Base-by-base conservation (phyloP, 2,888 invertebrate species). In the Troides aeacus region DNA sequence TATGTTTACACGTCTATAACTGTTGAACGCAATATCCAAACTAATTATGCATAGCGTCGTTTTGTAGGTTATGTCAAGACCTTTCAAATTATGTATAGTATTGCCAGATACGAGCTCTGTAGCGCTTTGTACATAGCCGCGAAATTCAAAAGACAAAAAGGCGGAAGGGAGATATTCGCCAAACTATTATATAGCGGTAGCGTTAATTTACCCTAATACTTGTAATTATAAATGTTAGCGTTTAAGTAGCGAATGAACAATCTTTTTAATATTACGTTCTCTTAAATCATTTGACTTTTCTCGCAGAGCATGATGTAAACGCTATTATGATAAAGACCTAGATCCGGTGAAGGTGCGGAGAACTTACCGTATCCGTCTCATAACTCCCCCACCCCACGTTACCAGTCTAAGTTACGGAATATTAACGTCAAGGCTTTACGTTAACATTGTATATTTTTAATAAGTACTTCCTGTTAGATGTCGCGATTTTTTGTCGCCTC, bases 381-480 rank as follows among this genome's bases (percentile, higher is more conserved):
- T 62, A 46, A 62, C 50, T 17, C 21, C 62, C 24, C 62, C 46
- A 2, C 46, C 46, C 46, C n/a, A 17, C 24, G 24, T 50, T 21
- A 50, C 50, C 42, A n/a, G 23, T 6, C 21, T 62, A 12, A 62
- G 62, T 62, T 50, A 62, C 62, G 62, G 23, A 62, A 62, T 24
- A 50, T 50, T 62, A 50, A 30, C 17, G 24, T 62, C 24, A 24
- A 50, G 50, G 62, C 50, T 39, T 46, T 62, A 62, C 46, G 24
- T 62, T 17, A 15, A 62, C 50, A 17, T 15, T 46, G 10, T 2
- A 23, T 50, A 50, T 23, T 46, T 24, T 30, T 50, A 18, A 12
- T 24, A 62, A 62, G 50, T 23, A 62, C 50, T 62, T 59, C 58
- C 58, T 62, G 50, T 18, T 50, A 62, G 62, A 50, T 24, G 50